Conservation (phyloP, 2,888 invertebrate species). For the Ormia ochracea region DNA sequence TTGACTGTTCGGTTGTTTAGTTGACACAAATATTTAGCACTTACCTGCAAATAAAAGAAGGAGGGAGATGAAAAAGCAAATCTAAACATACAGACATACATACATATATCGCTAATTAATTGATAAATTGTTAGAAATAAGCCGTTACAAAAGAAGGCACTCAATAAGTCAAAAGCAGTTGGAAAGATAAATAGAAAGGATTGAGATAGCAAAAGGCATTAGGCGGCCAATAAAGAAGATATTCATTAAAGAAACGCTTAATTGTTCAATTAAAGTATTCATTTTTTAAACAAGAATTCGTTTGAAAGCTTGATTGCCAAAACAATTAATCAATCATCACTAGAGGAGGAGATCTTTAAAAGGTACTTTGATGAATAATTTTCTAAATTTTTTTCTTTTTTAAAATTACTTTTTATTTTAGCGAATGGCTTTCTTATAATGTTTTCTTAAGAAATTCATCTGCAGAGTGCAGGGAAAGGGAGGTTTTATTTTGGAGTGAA, state of each 20-base stretch:
- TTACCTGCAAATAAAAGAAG: slow-evolving; percentile 52
- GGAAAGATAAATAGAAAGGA: neutral
- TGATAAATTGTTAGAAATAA: slow-evolving; percentile 27
- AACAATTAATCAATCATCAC: neutral
- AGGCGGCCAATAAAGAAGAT: neutral
- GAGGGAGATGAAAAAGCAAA: slow-evolving; percentile 11
- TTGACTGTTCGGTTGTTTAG: slow-evolving; percentile 4
- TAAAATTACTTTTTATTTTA: no score
- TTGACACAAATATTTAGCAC: slow-evolving; percentile 60
- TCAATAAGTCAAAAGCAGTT: neutral
- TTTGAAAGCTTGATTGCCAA: neutral
- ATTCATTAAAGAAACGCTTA: slow-evolving; percentile 4
- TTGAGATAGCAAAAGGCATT: neutral
- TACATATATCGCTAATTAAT: slow-evolving; percentile 51
- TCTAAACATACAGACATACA: no score
- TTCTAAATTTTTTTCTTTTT: no score
- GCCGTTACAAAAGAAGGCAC: neutral
- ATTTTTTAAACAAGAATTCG: neutral
- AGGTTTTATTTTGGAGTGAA: no score
- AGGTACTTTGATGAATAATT: neutral
- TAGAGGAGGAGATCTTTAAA: neutral
- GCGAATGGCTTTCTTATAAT: no score
- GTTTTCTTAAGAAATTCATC: no score
- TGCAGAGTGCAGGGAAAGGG: no score
- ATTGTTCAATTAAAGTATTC: neutral